Base-by-base conservation (phyloP, 2,113 vertebrate genomes). In the Mionectes macconnelli region DNA sequence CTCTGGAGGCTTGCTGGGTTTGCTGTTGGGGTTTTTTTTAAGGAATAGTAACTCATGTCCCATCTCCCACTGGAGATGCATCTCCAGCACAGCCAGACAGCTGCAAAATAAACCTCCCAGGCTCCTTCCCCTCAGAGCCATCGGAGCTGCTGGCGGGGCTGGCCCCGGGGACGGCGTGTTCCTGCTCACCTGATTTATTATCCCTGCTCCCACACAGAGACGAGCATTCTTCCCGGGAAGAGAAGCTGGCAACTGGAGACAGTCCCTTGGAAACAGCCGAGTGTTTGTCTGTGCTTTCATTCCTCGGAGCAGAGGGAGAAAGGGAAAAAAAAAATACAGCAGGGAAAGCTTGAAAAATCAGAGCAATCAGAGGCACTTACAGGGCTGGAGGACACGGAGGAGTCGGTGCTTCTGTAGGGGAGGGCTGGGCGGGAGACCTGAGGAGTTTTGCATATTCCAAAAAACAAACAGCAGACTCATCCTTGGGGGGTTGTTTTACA, bases 231-330 rank as follows among this genome's bases (percentile, higher is more conserved):
- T 84, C 84, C n/a, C 15, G 9, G 80, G 73, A 39, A 88, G 89
- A 59, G 45, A 19, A 9, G 2, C 8, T 93, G 93, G 92, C 88
- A 86, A 52, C 47, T 50, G 18, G 8, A 75, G 82, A 62, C 56
- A 13, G 35, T 40, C 68, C 83, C 95, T 92, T 93, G 84, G 95
- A 93, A 89, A 63, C 94, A 79, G 84, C 62, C 56, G 33, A 39
- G 68, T 0, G 18, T 44, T 83, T 80, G 69, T 60, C 77, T 84
- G 92, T 55, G 91, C 60, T 11, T 77, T 81, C 70, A 21, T 55
- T 60, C 53, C 37, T 84, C 49, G 57, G 68, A 87, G 63, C 35
- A 50, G 92, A 35, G 72, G 63, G 55, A 49, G 80, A 70, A 45
- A 63, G 42, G 42, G 1, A 6, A 76, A 81, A 6, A 76, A 80